phyloP scores from a whole-genome alignment of 2,888 invertebrate genomes.

The Rhogogaster chlorosoma region DNA sequence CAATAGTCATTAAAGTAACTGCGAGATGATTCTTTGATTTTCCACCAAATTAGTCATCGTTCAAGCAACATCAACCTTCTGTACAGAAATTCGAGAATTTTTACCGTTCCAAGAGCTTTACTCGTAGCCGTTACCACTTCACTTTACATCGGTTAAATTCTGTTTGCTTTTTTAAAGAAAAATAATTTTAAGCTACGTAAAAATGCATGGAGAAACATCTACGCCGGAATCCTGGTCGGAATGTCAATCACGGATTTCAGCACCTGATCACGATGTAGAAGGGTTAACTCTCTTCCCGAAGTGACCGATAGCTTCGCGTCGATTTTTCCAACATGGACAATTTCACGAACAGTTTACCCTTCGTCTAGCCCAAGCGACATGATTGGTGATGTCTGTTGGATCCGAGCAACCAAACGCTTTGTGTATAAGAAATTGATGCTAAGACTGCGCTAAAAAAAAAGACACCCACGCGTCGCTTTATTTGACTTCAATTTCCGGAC shows the following conservation, averaged over 20 bases:
- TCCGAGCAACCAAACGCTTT: too few relatives aligned
- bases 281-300: background rate
- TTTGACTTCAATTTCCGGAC: too few relatives aligned
- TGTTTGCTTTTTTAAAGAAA: background rate
- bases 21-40: background rate
- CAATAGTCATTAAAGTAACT: background rate
- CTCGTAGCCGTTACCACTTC: background rate
- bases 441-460: too few relatives aligned
- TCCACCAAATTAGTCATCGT: background rate
- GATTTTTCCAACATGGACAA: too few relatives aligned
- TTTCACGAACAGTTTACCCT: too few relatives aligned
- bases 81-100: background rate
- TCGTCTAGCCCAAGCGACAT: too few relatives aligned
- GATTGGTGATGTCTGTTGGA: too few relatives aligned
- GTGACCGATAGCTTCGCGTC: too few relatives aligned
- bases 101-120: background rate
- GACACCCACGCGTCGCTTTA: too few relatives aligned
- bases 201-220: background rate
- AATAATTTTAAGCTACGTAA: background rate
- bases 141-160: background rate
- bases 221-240: background rate
- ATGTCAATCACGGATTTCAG: background rate
- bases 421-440: too few relatives aligned
- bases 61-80: background rate
- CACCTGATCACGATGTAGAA: background rate